Evolutionary conservation across 1,140 invertebrate species (phyloP), one percentile per base, ranked within the genome.

Genomic region (Dreissena polymorpha): DNA sequence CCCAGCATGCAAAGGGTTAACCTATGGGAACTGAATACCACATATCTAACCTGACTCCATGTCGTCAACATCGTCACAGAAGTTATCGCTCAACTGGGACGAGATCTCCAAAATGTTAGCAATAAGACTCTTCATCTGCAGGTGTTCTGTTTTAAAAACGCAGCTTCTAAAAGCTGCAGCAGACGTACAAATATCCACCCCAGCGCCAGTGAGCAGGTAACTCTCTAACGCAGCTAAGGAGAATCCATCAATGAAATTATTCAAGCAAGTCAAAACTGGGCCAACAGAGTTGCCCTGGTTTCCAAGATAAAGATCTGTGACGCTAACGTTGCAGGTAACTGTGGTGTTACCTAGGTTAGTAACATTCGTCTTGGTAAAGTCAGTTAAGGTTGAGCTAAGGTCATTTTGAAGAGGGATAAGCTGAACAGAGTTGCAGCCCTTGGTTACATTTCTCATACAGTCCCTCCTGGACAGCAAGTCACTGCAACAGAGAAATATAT

Each of bases 401-500:
- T 53, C 18, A 21, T 21, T 13, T 14, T 51, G 5, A 25, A 77
- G 16, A 8, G 10, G 29, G 7, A 21, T 16, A 18, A 64, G 14
- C 49, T 67, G 74, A 3, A 77, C 21, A 7, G 10, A 5, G 50
- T n/a, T 67, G 53, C 76, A 78, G 14, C 67, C 64, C 16, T 10
- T 27, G 14, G 67, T 69, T 29, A 51, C 21, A 18, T 70, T 60
- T n/a, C 16, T 18, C 18, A 60, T 21, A 69, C 76, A 78, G n/a
- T 68, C 23, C n/a, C 27, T 12, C 14, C 16, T 8, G 18, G 23
- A 7, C 14, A 14, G 12, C 25, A 78, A 27, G 49, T 78, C 53
- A n/a, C 76, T 78, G 39, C 64, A 77, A 60, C n/a, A 74, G 8
- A 74, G 53, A 23, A 60, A 60, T 2, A 60, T 18, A 23, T 3